Conservation (phyloP, 2,797 vertebrate species). For the Rousettus madagascariensis region DNA sequence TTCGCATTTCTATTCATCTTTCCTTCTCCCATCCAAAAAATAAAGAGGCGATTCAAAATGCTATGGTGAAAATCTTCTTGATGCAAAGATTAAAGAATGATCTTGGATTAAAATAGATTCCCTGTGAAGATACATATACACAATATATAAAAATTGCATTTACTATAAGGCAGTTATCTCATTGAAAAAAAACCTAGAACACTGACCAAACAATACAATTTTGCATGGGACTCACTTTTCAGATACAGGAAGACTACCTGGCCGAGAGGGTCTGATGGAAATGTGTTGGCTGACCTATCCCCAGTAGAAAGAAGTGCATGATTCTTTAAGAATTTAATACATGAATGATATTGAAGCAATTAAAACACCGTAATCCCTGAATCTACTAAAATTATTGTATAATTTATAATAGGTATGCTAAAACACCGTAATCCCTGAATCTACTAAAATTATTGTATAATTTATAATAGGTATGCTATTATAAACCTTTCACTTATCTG, state of each 20-base stretch:
- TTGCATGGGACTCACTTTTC: not conserved
- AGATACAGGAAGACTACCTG: not conserved
- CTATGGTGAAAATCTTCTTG: conserved; percentile 39
- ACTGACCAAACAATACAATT: not conserved
- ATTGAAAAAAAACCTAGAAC: not conserved
- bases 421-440: not conserved
- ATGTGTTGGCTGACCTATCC: accelerated
- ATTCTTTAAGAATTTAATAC: not conserved
- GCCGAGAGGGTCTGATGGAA: not conserved
- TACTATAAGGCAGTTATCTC: not conserved
- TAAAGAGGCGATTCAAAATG: conserved; percentile 37
- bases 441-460: not conserved
- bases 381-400: not conserved
- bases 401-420: not conserved
- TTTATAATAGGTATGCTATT: not conserved
- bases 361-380: not conserved
- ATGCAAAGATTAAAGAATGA: conserved; percentile 42
- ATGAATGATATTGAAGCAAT: not conserved
- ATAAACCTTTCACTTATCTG: not conserved
- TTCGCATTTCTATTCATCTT: conserved; percentile 30
- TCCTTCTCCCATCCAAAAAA: conserved; percentile 29
- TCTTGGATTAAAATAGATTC: conserved; percentile 27
- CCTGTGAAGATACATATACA: not conserved
- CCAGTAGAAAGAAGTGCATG: not conserved
- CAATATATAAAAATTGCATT: not conserved